A percentile compares a stretch with the other conserved stretches of the same genome.
Conservation (phyloP, 2,797 vertebrate genomes). For the Trachops cirrhosus region DNA sequence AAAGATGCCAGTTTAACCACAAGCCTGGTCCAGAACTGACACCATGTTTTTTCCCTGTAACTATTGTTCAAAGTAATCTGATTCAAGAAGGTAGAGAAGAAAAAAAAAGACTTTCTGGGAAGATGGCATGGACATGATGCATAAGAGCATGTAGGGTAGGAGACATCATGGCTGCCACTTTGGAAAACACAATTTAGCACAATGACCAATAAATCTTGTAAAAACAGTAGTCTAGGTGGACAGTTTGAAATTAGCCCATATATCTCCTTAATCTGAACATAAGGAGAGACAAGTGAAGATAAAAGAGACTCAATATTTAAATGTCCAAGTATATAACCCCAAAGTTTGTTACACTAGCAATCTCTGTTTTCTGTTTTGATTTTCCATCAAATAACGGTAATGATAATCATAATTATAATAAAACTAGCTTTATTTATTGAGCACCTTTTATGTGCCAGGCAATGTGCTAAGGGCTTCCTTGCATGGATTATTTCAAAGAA, state of each 20-base stretch:
- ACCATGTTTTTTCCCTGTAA: not conserved
- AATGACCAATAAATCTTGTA: not conserved
- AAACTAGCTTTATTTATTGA: not conserved
- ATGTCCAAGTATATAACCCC: not conserved
- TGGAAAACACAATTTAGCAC: not conserved
- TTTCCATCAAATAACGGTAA: not conserved
- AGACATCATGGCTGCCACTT: not conserved
- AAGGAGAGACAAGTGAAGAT: not conserved
- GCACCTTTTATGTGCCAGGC: not conserved
- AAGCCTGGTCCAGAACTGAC: not conserved
- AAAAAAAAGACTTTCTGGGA: not conserved
- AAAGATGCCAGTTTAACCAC: not conserved
- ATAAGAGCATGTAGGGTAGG: not conserved
- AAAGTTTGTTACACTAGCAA: not conserved
- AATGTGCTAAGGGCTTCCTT: not conserved
- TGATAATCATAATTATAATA: not conserved
- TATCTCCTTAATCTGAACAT: not conserved
- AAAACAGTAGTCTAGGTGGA: not conserved
- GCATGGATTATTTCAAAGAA: not conserved
- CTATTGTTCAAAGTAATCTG: not conserved
- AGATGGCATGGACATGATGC: not conserved
- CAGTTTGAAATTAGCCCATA: not conserved
- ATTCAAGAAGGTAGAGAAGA: not conserved
- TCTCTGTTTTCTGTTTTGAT: not conserved
- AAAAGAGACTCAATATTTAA: not conserved